phyloP scores from a whole-genome alignment of 2,113 vertebrate genomes.

The Gavialis gangeticus region DNA sequence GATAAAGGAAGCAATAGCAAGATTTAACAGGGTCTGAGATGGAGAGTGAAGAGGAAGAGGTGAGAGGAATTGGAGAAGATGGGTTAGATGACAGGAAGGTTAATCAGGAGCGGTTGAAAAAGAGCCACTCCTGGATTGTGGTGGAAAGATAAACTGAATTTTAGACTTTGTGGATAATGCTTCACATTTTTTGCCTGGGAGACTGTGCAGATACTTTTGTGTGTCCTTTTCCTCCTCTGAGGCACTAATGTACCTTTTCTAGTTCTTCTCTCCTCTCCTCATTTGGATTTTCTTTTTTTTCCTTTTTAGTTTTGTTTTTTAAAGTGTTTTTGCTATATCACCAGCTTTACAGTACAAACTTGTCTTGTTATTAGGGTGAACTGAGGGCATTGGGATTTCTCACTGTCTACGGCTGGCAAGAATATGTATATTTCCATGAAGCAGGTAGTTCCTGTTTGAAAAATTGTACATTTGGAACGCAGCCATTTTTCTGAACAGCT shows the following conservation, averaged over 20 bases:
- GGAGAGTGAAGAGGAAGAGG: slow-evolving; percentile 12
- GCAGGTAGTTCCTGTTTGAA: background rate
- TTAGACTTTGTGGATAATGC: slow-evolving; percentile 49
- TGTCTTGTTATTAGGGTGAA: background rate
- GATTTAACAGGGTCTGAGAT: background rate
- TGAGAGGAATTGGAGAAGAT: background rate
- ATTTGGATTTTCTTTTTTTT: background rate
- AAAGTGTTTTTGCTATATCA: background rate
- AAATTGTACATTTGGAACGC: background rate
- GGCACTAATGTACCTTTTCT: background rate
- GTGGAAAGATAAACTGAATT: slow-evolving; percentile 20
- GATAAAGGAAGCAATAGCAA: background rate
- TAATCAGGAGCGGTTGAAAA: slow-evolving; percentile 31
- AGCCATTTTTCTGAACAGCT: background rate
- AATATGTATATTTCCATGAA: background rate
- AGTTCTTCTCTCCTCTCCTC: background rate
- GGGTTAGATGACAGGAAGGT: slow-evolving; percentile 7
- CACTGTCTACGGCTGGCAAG: background rate
- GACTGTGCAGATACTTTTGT: slow-evolving; percentile 3
- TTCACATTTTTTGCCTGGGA: slow-evolving; percentile 46
- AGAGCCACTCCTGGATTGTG: background rate
- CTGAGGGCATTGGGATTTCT: background rate
- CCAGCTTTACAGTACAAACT: background rate
- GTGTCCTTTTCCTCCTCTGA: background rate
- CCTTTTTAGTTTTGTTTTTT: background rate